Base-by-base conservation (phyloP, 2,797 vertebrate genomes). In the Enteromius treurensis region DNA sequence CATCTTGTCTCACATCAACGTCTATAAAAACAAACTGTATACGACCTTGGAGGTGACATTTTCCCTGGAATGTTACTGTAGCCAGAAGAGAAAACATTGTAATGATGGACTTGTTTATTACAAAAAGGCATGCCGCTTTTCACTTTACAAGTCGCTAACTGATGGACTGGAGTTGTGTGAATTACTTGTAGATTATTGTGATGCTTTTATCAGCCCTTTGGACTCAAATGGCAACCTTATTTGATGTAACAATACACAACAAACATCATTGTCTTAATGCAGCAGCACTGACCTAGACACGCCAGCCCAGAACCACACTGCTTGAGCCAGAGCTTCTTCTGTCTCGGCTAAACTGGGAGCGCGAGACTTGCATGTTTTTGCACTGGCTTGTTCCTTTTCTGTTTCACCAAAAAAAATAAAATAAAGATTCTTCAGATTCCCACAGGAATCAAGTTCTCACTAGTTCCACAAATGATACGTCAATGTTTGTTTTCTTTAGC, bases 221-320 rank as follows among this genome's bases (percentile, higher is more conserved):
- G 17, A 21, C 6, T 51, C 6, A 19, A 17, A 51, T 7, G 49
- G 49, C 49, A 51, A 51, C 49, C 15, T 19, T 51, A 58, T 58
- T 10, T 58, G 32, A 32, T 32, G 32, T 26, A 26, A 42, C 32
- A 32, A 32, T 32, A 32, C 32, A 32, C 34, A 34, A 34, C 34
- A 34, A 34, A 34, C 34, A 5, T 34, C 34, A 5, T 34, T 34
- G 34, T 34, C 34, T 34, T 34, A 34, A 34, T 40, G 37, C 40
- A 42, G 40, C 19, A 4, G 19, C 1, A 53, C 87, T 93, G 87
- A 98, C 98, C 94, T 95, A 89, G 95, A 88, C 23, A 99, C 93
- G 55, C 97, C 98, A 2, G 93, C 91, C 79, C 96, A 98, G 70
- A 95, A 93, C 97, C 97, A 99, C 64, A 97, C 96, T 0, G 95